Conservation (phyloP, 2,113 vertebrate species). For the Gasterosteus nipponicus region DNA sequence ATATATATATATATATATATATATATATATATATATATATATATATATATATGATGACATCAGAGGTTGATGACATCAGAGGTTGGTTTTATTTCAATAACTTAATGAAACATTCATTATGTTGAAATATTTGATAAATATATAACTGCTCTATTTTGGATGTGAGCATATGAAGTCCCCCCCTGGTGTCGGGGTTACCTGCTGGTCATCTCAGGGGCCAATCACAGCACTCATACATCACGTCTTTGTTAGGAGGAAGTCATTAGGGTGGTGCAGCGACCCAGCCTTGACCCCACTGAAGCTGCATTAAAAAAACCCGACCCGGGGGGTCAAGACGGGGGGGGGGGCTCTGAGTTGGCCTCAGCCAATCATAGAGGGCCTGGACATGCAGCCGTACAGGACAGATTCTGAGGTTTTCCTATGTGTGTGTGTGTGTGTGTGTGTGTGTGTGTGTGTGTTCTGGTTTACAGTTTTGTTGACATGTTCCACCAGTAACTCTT, state of each 20-base stretch:
- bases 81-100: neutral
- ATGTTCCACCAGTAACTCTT: constrained; percentile 1
- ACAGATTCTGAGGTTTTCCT: constrained; percentile 31
- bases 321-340: constrained; percentile 68
- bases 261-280: constrained; percentile 76
- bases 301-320: constrained; percentile 75
- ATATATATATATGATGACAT: neutral
- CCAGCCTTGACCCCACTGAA: constrained; percentile 80
- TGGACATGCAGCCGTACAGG: constrained; percentile 3
- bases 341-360: constrained; percentile 23
- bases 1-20: neutral
- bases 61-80: neutral
- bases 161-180: neutral
- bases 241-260: constrained; percentile 84
- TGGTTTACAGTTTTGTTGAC: too few relatives aligned
- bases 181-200: constrained; percentile 62
- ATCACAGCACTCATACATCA: constrained; percentile 78
- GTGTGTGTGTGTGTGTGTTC: constrained; percentile 27
- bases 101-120: too few relatives aligned
- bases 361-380: constrained; percentile 56
- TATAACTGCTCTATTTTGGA: neutral
- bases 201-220: constrained; percentile 64
- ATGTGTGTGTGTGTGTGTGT: neutral
- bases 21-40: neutral
- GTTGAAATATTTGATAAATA: too few relatives aligned